Percentiles rank a stretch among this genome's conserved stretches.
Evolutionary conservation across 2,888 invertebrate genomes (phyloP).

Genomic region (Leptura quadrifasciata): DNA sequence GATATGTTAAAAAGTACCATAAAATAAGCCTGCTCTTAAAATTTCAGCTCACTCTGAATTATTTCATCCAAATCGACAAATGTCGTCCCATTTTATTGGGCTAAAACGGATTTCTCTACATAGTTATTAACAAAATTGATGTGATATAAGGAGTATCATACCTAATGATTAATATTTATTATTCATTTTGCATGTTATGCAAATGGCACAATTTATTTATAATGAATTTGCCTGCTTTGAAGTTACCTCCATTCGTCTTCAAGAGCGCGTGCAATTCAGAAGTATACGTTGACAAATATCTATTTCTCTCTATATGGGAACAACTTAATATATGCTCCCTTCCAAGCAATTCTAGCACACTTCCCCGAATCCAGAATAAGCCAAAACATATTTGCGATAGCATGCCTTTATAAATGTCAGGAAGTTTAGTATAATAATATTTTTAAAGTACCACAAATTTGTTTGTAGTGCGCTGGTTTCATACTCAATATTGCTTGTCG

Average conservation of each 20-base stretch:
- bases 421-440: not conserved
- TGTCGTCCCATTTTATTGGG: too few relatives aligned
- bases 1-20: too few relatives aligned
- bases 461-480: too few relatives aligned
- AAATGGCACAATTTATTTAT: not conserved
- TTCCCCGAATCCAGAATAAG: not conserved
- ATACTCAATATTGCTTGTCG: not conserved
- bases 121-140: too few relatives aligned
- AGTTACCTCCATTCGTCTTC: not conserved
- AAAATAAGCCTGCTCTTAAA: too few relatives aligned
- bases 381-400: not conserved
- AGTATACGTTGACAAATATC: not conserved
- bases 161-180: not conserved
- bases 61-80: too few relatives aligned
- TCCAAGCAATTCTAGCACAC: not conserved
- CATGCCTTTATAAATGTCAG: not conserved
- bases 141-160: too few relatives aligned
- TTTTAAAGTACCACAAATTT: not conserved
- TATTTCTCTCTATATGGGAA: not conserved
- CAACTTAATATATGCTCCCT: not conserved
- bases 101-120: too few relatives aligned
- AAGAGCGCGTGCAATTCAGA: not conserved
- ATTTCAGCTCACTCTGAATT: too few relatives aligned
- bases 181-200: not conserved
- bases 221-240: not conserved